Base-by-base conservation (phyloP, 2,888 invertebrate species). In the Aelia acuminata region DNA sequence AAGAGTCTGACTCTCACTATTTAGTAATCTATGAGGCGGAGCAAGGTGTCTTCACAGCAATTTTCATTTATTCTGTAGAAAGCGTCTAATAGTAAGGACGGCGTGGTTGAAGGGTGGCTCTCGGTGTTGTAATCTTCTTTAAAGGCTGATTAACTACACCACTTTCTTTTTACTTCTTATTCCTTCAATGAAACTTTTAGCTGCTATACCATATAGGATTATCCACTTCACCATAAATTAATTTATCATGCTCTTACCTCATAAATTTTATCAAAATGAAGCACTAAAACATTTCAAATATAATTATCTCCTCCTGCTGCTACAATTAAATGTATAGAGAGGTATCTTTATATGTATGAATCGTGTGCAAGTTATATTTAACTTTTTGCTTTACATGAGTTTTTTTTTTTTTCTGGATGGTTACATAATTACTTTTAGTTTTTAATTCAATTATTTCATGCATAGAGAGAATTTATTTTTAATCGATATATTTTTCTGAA, bases 21-120 rank as follows among this genome's bases (percentile, higher is more conserved):
- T 57, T 57, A 26, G n/a, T 57, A 57, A 57, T 57, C 26, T 26
- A 3, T 3, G 13, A 26, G 35, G 31, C n/a, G 15, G 70, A 35
- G 13, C 70, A 39, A 75, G 75, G 39, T 3, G 22, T 75, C 75
- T 75, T 75, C 39, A 75, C 75, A 39, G 35, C 75, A 75, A 35
- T 75, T 39, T 75, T 39, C 75, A 75, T 39, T 75, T 75, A 39
- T 35, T 39, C 75, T 75, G 75, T 75, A 31, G 75, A 75, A 75
- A 75, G 75, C 75, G 75, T 75, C 39, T 26, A 57, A 57, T 57
- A 26, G 57, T 26, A 57, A 13, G 13, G 26, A 26, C 26, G 13
- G 0, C 57, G 57, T 57, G 35, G 75, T 20, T 70, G 35, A 70
- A 35, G 35, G 35, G 15, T 35, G 35, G 20, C 5, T 75, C 75